phyloP scores from a whole-genome alignment of 2,888 invertebrate genomes.

The Oscheius myriophilus region DNA sequence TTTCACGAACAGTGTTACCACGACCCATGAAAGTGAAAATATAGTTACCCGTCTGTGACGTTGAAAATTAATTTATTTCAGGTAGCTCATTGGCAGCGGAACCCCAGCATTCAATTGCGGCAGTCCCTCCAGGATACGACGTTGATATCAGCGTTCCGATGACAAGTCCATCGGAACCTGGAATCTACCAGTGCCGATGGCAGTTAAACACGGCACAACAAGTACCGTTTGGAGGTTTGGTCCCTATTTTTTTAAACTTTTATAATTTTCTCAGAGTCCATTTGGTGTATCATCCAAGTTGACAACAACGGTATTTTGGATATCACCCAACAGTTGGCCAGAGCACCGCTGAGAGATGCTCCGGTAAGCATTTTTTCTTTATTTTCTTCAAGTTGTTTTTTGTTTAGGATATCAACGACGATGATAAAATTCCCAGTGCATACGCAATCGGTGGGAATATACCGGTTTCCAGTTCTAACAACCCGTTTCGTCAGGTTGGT shows the following conservation, averaged over 20 bases:
- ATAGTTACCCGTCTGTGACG: too few relatives aligned
- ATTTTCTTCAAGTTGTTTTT: too few relatives aligned
- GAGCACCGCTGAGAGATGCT: background rate
- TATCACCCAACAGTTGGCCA: conserved; percentile 6
- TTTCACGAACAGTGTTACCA: too few relatives aligned
- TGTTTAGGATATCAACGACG: background rate
- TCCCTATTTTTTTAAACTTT: background rate
- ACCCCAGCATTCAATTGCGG: background rate
- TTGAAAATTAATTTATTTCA: background rate
- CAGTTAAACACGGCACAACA: conserved; percentile 11
- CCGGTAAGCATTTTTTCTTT: too few relatives aligned
- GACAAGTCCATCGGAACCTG: conserved; percentile 8
- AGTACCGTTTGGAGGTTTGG: conserved; percentile 24
- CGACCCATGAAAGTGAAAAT: too few relatives aligned
- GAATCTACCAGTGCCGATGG: conserved; percentile 21
- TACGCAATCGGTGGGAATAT: too few relatives aligned
- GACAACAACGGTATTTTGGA: conserved; percentile 6
- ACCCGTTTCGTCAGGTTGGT: too few relatives aligned
- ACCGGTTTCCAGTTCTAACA: too few relatives aligned
- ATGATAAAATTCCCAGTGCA: too few relatives aligned
- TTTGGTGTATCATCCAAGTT: conserved; percentile 24
- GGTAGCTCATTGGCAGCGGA: conserved; percentile 6
- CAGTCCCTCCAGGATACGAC: conserved; percentile 3
- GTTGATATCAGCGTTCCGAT: conserved; percentile 18
- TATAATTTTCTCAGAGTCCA: conserved; percentile 14